Base-by-base conservation (phyloP, 2,888 invertebrate species). In the Uropetala carovei region DNA sequence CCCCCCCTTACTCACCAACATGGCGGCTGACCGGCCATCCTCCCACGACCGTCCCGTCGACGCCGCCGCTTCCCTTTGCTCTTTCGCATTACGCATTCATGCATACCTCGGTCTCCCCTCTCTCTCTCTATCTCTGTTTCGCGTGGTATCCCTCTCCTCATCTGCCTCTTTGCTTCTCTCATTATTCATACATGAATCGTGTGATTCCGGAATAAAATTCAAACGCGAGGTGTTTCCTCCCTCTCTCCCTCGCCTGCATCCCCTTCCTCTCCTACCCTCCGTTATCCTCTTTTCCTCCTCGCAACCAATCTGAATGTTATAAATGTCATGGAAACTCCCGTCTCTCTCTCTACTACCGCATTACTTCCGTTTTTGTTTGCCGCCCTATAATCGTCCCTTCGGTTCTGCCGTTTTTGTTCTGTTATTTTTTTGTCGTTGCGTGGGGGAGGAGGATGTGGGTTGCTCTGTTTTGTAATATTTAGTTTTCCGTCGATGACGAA, bases 121-220 rank as follows among this genome's bases (percentile, higher is more conserved):
- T 10, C 64, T 43, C n/a, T 64, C 64, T n/a, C 64, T n/a, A 8
- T 57, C 83, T 57, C 10, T 57, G 16, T 83, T 18, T 56, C n/a
- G 18, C 30, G 18, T 43, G 43, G 43, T 27, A 9, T 43, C 82
- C 58, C 85, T 85, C 86, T 27, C 60, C 59, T 16, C 86, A n/a
- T 30, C 86, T 30, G 30, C 60, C 57, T 58, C 58, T n/a, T 58
- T n/a, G 85, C 22, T 22, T 60, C 30, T 59, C 85, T 86, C 86
- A 86, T 86, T 86, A 86, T 86, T 86, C 86, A 86, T 60, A 86
- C 86, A 86, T 86, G 86, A 86, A 60, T 30, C 86, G 86, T 60
- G 86, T 30, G 59, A 86, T 86, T 86, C 59, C 86, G 86, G 60
- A 30, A n/a, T 68, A 84, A 84, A 83, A 84, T 43, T 43, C 56